These are phyloP conservation scores for Cryptoprocta ferox DNA, from an alignment of 2,797 vertebrate species.

Conservation along the genomic window DNA sequence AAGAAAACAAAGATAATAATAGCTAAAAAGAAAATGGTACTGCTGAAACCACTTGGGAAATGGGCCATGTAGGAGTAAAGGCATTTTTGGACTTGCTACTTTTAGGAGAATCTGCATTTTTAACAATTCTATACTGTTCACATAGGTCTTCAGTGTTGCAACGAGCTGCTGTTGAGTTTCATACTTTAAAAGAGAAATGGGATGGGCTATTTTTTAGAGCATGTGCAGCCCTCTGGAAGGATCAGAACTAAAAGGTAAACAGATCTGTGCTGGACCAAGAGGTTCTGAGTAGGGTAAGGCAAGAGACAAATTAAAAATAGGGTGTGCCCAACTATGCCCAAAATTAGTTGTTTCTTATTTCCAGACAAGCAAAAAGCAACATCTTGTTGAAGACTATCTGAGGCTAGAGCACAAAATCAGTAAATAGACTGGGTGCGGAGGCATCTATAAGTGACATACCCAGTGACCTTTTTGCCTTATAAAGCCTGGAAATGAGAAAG, in stretches of 20 bases:
- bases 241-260: neutral
- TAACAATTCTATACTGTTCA: neutral
- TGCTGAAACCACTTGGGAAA: neutral
- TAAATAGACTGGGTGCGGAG: neutral
- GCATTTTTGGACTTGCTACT: neutral
- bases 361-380: neutral
- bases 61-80: neutral
- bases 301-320: neutral
- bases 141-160: neutral
- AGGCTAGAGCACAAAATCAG: neutral
- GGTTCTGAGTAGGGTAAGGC: neutral
- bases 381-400: no score
- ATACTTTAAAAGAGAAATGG: neutral
- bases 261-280: neutral
- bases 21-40: neutral
- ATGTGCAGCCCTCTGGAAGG: neutral
- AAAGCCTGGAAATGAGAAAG: neutral
- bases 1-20: neutral
- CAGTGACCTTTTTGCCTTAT: neutral
- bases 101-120: neutral
- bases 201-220: neutral
- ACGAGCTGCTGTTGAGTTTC: neutral
- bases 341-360: neutral
- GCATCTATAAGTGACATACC: neutral
- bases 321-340: neutral